phyloP scores from a whole-genome alignment of 2,888 invertebrate genomes.

The Dimorphilus gyrociliatus region DNA sequence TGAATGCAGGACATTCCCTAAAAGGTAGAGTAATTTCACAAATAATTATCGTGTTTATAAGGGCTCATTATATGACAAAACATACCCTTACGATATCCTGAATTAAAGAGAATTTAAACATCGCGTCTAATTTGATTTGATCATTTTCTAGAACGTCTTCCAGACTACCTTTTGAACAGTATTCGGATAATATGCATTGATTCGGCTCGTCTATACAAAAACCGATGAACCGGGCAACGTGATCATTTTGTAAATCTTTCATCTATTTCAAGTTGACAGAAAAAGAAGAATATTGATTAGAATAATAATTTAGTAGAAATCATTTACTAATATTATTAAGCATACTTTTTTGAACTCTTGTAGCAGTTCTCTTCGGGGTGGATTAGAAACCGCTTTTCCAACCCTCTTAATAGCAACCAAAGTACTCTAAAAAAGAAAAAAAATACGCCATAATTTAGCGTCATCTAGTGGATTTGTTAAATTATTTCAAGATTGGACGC shows the following conservation, averaged over 20 bases:
- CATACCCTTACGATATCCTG: conserved; percentile 73
- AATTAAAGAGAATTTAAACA: conserved; percentile 81
- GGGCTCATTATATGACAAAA: too few species aligned
- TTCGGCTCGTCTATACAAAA: conserved; percentile 67
- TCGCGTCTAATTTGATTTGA: conserved; percentile 73
- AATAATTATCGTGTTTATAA: too few species aligned
- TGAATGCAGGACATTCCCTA: conserved; percentile 90
- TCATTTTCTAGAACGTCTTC: conserved; percentile 62
- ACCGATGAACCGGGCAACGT: conserved; percentile 79
- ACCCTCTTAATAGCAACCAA: conserved; percentile 16
- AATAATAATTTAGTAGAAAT: too few species aligned
- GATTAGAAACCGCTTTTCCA: conserved; percentile 6
- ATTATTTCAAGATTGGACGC: too few species aligned
- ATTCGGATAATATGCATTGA: conserved; percentile 78
- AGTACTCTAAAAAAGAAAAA: conserved; percentile 9
- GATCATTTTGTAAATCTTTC: conserved; percentile 74
- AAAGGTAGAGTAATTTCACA: too few species aligned
- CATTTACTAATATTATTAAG: too few species aligned
- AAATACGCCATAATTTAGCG: too few species aligned
- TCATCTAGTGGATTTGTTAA: too few species aligned
- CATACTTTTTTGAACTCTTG: conserved; percentile 80
- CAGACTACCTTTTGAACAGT: conserved; percentile 86
- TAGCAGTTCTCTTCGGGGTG: conserved; percentile 42
- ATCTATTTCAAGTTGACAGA: conserved; percentile 46
- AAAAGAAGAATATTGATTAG: too few species aligned